phyloP scores from a whole-genome alignment of 1,140 invertebrate species.

The Bombus pascuorum region DNA sequence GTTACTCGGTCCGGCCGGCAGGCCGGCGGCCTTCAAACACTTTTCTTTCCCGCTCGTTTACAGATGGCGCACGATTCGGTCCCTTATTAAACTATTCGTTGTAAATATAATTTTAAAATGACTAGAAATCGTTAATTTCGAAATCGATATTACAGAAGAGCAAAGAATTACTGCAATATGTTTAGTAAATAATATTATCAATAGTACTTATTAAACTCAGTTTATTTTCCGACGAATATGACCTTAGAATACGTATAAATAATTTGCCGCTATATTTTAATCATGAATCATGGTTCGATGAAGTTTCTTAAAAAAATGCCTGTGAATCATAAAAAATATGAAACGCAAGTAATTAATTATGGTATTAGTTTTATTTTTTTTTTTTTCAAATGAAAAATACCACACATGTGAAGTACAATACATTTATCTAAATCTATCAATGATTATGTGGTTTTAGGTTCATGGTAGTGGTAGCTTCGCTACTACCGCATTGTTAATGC shows the following conservation, averaged over 20 bases:
- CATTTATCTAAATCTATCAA: background rate
- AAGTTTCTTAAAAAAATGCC: background rate
- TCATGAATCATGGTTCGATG: background rate
- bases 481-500: conserved; percentile 19
- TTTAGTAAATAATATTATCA: background rate
- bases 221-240: background rate
- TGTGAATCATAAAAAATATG: background rate
- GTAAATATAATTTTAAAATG: conserved; percentile 13
- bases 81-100: background rate
- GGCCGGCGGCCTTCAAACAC: conserved; percentile 80
- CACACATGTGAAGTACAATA: background rate
- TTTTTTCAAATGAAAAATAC: background rate
- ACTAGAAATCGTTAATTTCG: background rate
- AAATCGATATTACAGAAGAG: too few relatives aligned
- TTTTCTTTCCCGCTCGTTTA: conserved; percentile 79
- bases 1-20: conserved; percentile 75
- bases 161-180: too few relatives aligned
- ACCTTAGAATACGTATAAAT: background rate
- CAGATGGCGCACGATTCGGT: conserved; percentile 73
- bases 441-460: background rate
- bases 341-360: background rate
- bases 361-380: too few relatives aligned
- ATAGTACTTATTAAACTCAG: background rate
- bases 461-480: conserved; percentile 16
- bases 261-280: conserved; percentile 20